Evolutionary conservation across 2,888 invertebrate species (phyloP).

Genomic region (Camptogramma bilineatum): DNA sequence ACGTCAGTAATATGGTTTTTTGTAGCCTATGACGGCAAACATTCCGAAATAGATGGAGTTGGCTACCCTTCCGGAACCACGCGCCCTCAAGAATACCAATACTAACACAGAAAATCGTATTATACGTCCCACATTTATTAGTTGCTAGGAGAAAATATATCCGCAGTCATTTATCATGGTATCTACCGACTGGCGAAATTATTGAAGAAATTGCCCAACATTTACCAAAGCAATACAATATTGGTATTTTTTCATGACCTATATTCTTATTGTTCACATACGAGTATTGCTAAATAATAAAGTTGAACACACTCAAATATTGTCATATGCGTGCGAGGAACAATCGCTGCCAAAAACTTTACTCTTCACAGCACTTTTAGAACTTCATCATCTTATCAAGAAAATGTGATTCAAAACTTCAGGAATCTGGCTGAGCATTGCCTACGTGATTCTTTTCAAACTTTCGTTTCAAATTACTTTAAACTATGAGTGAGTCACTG

Average conservation of each 20-base stretch:
- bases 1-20: constrained; percentile 33
- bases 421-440: neutral
- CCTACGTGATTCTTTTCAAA: neutral
- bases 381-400: constrained; percentile 23
- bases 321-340: neutral
- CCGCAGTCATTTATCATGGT: neutral
- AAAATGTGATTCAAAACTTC: constrained; percentile 26
- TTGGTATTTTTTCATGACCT: neutral
- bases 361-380: constrained; percentile 19
- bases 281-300: neutral
- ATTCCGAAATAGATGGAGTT: constrained; percentile 32
- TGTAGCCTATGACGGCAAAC: constrained; percentile 34
- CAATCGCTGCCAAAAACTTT: constrained; percentile 13
- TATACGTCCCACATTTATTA: neutral
- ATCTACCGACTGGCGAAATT: neutral
- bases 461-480: neutral
- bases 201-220: neutral
- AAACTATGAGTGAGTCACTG: constrained; percentile 31
- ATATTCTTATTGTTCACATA: neutral
- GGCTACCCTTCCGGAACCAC: constrained; percentile 11
- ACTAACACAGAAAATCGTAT: constrained; percentile 1
- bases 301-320: neutral
- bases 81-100: constrained; percentile 21
- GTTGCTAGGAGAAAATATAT: neutral
- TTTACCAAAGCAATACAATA: neutral